These are phyloP conservation scores for Diabrotica undecimpunctata DNA, from an alignment of 1,140 invertebrate species.

Conservation along the genomic window DNA sequence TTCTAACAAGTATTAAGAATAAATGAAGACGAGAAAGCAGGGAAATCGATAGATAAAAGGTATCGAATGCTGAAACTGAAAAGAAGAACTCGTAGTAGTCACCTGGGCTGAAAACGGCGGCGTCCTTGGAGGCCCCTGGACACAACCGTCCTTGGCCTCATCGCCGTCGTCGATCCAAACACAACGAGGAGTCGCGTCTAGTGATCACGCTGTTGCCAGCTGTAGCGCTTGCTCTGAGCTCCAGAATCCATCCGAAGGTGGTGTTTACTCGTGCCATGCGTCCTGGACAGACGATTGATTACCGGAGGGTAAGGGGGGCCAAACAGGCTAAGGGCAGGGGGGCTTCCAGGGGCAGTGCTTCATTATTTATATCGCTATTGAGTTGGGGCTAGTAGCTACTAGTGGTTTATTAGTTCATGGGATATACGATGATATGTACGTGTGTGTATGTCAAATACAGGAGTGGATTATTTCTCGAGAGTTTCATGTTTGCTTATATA, in stretches of 20 bases:
- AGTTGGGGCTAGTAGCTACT: background rate
- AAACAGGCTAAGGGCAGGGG: background rate
- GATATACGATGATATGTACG: background rate
- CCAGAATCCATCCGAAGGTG: background rate
- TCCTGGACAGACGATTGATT: conserved; percentile 1
- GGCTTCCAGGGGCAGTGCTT: background rate
- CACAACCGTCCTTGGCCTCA: conserved; percentile 19
- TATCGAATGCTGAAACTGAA: conserved; percentile 1
- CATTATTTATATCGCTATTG: conserved; percentile 2
- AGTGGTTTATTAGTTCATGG: conserved; percentile 2
- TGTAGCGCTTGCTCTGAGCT: background rate
- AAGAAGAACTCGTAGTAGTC: conserved; percentile 6
- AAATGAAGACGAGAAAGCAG: conserved; percentile 9
- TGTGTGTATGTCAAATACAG: background rate
- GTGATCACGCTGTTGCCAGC: background rate
- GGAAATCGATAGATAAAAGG: conserved; percentile 9
- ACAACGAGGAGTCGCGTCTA: background rate
- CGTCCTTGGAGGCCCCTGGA: conserved; percentile 16
- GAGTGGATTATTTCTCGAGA: background rate
- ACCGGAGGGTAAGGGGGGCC: background rate
- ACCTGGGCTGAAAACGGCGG: background rate
- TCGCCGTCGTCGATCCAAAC: background rate
- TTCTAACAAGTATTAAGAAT: conserved; percentile 2
- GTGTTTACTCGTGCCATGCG: background rate
- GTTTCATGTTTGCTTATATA: too few relatives aligned